These are phyloP conservation scores for Lasioglossum villosulum DNA, from an alignment of 2,888 invertebrate species.

Conservation along the genomic window DNA sequence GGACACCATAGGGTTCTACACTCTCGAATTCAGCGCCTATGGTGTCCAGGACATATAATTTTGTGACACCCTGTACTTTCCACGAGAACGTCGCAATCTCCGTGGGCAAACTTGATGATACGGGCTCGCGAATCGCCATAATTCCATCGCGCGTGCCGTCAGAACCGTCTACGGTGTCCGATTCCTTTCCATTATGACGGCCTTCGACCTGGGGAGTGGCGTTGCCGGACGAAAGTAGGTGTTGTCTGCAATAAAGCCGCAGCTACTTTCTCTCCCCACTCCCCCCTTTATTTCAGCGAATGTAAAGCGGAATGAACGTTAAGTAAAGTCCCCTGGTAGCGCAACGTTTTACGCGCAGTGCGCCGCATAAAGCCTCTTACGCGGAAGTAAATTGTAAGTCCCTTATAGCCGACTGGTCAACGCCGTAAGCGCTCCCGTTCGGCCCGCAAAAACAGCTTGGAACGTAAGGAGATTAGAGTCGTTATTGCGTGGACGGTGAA, in stretches of 20 bases:
- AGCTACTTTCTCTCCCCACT: constrained; percentile 32
- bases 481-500: constrained; percentile 70
- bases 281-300: constrained; percentile 42
- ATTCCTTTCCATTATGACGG: constrained; percentile 33
- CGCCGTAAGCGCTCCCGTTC: constrained; percentile 75
- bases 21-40: too few relatives aligned
- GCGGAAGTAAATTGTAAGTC: constrained; percentile 78
- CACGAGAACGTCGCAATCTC: neutral
- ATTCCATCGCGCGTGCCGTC: constrained; percentile 28
- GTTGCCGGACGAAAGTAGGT: constrained; percentile 49
- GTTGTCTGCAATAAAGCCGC: constrained; percentile 64
- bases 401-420: constrained; percentile 75
- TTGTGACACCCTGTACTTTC: neutral
- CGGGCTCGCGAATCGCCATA: constrained; percentile 19
- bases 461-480: constrained; percentile 76
- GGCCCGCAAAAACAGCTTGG: constrained; percentile 72
- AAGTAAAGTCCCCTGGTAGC: constrained; percentile 66
- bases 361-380: constrained; percentile 76
- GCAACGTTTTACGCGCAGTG: constrained; percentile 73
- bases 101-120: neutral
- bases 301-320: constrained; percentile 70
- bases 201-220: neutral
- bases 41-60: too few relatives aligned
- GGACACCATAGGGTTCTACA: too few relatives aligned
- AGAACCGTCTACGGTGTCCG: constrained; percentile 25